Conservation (phyloP, 2,113 vertebrate species). For the Madoqua kirkii region DNA sequence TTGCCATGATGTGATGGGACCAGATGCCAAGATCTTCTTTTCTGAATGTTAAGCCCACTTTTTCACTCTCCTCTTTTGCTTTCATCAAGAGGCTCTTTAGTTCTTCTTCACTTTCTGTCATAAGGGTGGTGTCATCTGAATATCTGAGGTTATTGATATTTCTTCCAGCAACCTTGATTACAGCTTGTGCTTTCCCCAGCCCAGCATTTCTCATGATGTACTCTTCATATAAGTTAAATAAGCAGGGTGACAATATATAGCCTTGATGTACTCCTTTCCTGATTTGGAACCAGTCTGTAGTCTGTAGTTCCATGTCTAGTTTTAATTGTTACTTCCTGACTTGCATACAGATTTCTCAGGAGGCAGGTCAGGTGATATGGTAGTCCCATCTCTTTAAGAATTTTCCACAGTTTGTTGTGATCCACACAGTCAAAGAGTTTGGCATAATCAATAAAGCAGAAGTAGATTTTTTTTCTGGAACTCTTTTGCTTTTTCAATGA, state of each 20-base stretch:
- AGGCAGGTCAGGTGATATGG: neutral
- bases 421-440: neutral
- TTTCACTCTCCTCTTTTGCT: neutral
- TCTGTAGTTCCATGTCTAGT: neutral
- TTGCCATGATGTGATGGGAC: neutral
- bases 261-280: fast-evolving
- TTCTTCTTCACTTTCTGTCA: neutral
- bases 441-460: neutral
- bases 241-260: neutral
- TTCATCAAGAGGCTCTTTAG: neutral
- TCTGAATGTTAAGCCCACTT: neutral
- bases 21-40: neutral
- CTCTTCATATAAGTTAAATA: neutral
- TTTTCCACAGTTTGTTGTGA: neutral
- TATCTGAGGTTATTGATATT: neutral
- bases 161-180: neutral
- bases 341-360: neutral
- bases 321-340: neutral
- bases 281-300: neutral
- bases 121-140: neutral
- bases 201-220: neutral
- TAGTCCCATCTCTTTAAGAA: neutral
- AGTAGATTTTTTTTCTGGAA: neutral
- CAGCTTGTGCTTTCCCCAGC: neutral
- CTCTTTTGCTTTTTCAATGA: neutral